Evolutionary conservation across 2,888 invertebrate species (phyloP).

Genomic region (Parapristionchus giblindavisi): DNA sequence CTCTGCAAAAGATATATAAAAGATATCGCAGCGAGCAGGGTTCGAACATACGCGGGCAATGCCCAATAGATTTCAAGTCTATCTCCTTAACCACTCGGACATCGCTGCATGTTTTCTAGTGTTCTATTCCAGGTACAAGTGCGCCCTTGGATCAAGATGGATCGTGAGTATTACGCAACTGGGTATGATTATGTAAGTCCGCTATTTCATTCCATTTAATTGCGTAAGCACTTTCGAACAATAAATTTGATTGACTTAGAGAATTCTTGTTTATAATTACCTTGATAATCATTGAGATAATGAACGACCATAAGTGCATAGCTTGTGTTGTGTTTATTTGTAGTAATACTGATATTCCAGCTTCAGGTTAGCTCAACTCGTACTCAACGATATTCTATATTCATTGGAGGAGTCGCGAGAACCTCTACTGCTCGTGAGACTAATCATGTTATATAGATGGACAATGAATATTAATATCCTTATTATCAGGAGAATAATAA

Average conservation of each 20-base stretch:
- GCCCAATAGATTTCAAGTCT: slow-evolving; percentile 79
- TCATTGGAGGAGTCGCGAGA: slow-evolving; percentile 37
- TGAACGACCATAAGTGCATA: neutral
- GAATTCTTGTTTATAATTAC: too few relatives aligned
- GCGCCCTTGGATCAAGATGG: slow-evolving; percentile 33
- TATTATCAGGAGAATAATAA: too few relatives aligned
- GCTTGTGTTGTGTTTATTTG: too few relatives aligned
- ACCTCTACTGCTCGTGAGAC: slow-evolving; percentile 36
- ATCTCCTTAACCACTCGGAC: slow-evolving; percentile 76
- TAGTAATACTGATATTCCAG: too few relatives aligned
- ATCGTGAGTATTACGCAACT: slow-evolving; percentile 27
- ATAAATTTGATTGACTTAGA: too few relatives aligned
- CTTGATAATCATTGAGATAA: too few relatives aligned
- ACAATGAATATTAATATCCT: too few relatives aligned
- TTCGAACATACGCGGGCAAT: slow-evolving; percentile 78
- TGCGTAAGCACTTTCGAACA: neutral
- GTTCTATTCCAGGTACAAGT: slow-evolving; percentile 31
- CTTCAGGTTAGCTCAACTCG: slow-evolving; percentile 13
- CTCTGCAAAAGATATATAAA: neutral
- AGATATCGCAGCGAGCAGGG: slow-evolving; percentile 73
- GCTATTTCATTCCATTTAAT: neutral
- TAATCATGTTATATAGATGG: neutral
- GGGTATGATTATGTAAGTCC: slow-evolving; percentile 21
- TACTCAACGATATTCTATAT: slow-evolving; percentile 25
- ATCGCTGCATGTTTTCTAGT: slow-evolving; percentile 39